These are phyloP conservation scores for Vombatus ursinus DNA, from an alignment of 2,113 vertebrate species.

Conservation along the genomic window DNA sequence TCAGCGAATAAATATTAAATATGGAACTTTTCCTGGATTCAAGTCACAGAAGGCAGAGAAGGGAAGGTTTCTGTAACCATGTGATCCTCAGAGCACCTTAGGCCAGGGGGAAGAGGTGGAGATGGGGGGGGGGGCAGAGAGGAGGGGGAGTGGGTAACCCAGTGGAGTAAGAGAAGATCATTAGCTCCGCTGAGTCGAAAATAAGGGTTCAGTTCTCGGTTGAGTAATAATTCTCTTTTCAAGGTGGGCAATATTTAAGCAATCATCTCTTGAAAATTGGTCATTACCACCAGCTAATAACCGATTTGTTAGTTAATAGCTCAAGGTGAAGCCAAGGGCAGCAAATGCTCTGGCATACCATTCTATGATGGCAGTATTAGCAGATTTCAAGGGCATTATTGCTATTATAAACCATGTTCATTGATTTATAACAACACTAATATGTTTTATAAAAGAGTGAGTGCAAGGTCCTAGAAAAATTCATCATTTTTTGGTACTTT, in stretches of 20 bases:
- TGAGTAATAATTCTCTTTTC: constrained; percentile 88
- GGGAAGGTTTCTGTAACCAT: constrained; percentile 65
- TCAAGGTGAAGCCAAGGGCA: constrained; percentile 87
- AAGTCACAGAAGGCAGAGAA: constrained; percentile 76
- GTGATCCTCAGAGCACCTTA: constrained; percentile 51
- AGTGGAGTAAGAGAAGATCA: constrained; percentile 80
- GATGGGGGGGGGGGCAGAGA: constrained; percentile 49
- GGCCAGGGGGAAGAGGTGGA: not conserved
- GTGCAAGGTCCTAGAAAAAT: constrained; percentile 82
- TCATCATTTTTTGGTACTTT: constrained; percentile 78
- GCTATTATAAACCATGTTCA: constrained; percentile 85
- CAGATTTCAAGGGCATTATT: constrained; percentile 85
- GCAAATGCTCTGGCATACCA: constrained; percentile 79
- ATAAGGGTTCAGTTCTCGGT: constrained; percentile 84
- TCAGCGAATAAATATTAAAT: constrained; percentile 86
- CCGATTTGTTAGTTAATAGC: constrained; percentile 88
- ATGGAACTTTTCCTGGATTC: constrained; percentile 83
- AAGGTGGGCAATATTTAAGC: constrained; percentile 88
- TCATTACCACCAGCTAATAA: constrained; percentile 89
- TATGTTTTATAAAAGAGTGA: constrained; percentile 82
- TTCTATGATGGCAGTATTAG: constrained; percentile 79
- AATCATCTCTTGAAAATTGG: constrained; percentile 89
- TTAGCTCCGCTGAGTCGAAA: constrained; percentile 86
- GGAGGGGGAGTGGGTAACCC: not conserved
- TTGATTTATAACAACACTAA: constrained; percentile 88